A percentile compares a stretch with the other conserved stretches of the same genome.
phyloP scores from a whole-genome alignment of 2,888 invertebrate species.

The Tipula vernalis region DNA sequence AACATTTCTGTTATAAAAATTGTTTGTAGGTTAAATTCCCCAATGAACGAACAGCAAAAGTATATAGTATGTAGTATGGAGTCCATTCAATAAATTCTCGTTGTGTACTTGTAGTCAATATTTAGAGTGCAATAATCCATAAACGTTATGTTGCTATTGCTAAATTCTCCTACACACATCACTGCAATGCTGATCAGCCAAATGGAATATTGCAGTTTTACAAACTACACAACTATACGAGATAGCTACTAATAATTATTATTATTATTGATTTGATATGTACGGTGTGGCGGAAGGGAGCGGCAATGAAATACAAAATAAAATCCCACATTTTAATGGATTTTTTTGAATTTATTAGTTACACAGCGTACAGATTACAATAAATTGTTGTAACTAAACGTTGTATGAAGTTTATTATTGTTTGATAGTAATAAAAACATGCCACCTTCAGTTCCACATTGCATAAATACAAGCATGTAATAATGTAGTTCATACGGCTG shows the following conservation, averaged over 20 bases:
- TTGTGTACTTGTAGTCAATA: neutral
- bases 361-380: neutral
- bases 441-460: neutral
- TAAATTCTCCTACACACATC: neutral
- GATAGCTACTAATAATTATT: neutral
- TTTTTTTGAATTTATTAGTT: neutral
- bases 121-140: neutral
- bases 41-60: neutral
- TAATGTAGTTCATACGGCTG: neutral
- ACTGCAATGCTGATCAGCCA: neutral
- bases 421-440: neutral
- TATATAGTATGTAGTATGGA: neutral
- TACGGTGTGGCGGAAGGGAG: neutral
- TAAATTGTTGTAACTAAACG: neutral
- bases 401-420: neutral
- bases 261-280: neutral
- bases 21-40: neutral
- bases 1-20: neutral
- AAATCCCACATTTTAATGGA: neutral
- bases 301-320: neutral
- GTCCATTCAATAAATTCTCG: neutral
- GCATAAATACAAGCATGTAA: neutral
- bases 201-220: neutral
- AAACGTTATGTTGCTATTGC: neutral
- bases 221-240: neutral